Evolutionary conservation across 2,113 vertebrate genomes (phyloP).

Genomic region (Grantiella picta): DNA sequence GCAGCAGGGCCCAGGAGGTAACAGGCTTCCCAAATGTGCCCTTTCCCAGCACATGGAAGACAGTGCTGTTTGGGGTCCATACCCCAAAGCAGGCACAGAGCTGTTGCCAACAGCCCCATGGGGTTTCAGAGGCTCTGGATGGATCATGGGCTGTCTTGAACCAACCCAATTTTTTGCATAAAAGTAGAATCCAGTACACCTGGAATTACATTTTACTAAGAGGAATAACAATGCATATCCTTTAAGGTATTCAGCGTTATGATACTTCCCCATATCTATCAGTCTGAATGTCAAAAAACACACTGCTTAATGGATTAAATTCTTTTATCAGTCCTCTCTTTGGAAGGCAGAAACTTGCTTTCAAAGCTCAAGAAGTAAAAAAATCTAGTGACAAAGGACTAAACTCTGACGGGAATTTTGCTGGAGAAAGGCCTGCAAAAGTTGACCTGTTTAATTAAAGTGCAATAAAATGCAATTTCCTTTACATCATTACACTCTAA

Average conservation of each 20-base stretch:
- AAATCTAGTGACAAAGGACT: neutral
- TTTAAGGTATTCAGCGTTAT: neutral
- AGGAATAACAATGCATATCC: neutral
- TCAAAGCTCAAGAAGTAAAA: neutral
- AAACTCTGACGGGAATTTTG: neutral
- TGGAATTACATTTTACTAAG: neutral
- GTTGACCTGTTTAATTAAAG: constrained; percentile 19
- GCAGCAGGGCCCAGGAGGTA: neutral
- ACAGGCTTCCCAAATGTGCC: neutral
- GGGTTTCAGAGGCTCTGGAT: neutral
- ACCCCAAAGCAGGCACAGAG: neutral
- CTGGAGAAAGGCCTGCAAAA: neutral
- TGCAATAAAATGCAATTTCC: neutral
- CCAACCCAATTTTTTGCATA: neutral
- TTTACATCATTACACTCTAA: neutral
- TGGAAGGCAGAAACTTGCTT: neutral
- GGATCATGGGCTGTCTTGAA: neutral
- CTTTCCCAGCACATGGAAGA: neutral
- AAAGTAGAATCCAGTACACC: neutral
- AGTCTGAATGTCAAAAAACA: neutral
- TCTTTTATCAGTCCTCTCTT: neutral
- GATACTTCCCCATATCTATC: neutral
- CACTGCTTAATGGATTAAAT: neutral
- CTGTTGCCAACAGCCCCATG: neutral
- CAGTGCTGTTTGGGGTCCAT: neutral